Conservation (phyloP, 2,888 invertebrate species). For the Crossocerus cetratus region DNA sequence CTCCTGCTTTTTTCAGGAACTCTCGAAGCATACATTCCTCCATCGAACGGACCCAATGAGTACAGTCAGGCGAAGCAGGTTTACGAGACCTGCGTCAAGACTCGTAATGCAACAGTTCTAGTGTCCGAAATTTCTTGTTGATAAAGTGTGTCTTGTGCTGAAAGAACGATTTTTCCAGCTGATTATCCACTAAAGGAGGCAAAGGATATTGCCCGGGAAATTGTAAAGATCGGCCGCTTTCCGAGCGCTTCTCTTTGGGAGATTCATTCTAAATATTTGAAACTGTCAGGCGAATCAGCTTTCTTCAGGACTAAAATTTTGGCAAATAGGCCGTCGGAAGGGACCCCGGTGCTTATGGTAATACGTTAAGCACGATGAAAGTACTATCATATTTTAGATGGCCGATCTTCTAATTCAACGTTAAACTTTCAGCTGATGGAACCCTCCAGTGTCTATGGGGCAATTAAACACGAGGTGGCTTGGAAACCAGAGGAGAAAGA, state of each 20-base stretch:
- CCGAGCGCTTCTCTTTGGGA: not conserved
- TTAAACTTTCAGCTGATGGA: not conserved
- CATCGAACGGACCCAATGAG: too few species aligned
- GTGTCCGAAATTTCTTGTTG: not conserved
- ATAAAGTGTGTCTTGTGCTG: not conserved
- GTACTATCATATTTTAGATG: not conserved
- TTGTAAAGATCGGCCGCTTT: not conserved
- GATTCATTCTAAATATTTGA: not conserved
- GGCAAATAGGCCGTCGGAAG: not conserved
- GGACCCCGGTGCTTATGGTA: not conserved
- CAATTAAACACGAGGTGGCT: not conserved
- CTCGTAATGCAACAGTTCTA: not conserved
- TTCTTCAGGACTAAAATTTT: not conserved
- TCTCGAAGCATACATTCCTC: not conserved
- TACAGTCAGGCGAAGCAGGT: not conserved
- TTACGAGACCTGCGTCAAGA: not conserved
- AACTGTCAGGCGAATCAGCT: not conserved
- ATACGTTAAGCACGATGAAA: not conserved
- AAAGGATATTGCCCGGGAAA: not conserved
- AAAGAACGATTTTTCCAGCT: not conserved
- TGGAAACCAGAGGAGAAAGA: not conserved
- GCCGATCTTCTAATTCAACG: not conserved
- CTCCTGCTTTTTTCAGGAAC: not conserved
- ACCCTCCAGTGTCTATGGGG: not conserved
- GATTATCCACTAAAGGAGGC: not conserved